Base-by-base conservation (phyloP, 1,140 invertebrate genomes). In the Ips typographus region DNA sequence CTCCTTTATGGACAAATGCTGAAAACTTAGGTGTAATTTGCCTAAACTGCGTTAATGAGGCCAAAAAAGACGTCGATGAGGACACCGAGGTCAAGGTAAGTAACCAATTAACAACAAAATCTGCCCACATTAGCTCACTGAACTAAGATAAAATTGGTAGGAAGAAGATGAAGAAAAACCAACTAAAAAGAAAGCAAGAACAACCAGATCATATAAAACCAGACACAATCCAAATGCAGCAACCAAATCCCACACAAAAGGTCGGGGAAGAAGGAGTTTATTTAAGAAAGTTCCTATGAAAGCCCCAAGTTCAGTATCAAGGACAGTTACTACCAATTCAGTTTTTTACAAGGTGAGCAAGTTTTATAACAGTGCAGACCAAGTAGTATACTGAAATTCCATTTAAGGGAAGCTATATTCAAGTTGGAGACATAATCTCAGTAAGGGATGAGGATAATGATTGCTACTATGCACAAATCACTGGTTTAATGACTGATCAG, bases 361-460 rank as follows among this genome's bases (percentile, higher is more conserved):
- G 22, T 22, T 22, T 22, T 42, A 7, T 4, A 6, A 6, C 1
- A 56, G 37, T 22, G 44, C 22, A 42, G 4, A 43, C 22, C 40
- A 22, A 22, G 22, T 22, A 22, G 22, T 22, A 22, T 22, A 22
- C 22, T 22, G 22, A 38, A 44, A 5, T 44, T n/a, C 38, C 2
- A 55, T 71, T 67, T 67, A 38, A 90, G 85, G 93, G 92, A 36
- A 88, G 85, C 71, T 95, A 95, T 81, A 91, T 91, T 82, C 93
- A 95, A 87, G 83, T 93, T 47, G 95, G 95, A 4, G 95, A 97
- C 79, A 92, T 97, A 77, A 94, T 96, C 0, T 94, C 93, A 1
- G 83, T 96, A 76, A 84, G 90, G 40, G 94, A 95, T 77, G 80
- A 87, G 43, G 88, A 91, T 63, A 89, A 90, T 59, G 88, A 86